Conservation (phyloP, 2,888 invertebrate genomes). For the Cephus pygmeus region DNA sequence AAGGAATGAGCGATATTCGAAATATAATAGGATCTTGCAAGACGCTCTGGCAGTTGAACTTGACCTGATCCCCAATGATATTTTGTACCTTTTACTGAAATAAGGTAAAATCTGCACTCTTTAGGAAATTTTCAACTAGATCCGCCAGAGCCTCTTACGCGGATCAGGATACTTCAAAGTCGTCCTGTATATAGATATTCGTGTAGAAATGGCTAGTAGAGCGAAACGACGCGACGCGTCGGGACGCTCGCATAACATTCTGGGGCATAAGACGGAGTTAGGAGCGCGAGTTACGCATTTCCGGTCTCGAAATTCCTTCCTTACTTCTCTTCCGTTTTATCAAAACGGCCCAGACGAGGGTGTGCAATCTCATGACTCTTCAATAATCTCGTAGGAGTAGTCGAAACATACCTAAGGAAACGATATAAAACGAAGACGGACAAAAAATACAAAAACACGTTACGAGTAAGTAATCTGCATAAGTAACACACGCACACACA, state of each 20-base stretch:
- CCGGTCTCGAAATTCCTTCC: conserved; percentile 27
- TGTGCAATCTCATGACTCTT: conserved; percentile 65
- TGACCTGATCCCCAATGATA: background rate
- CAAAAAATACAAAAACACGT: conserved; percentile 11
- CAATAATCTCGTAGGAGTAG: conserved; percentile 62
- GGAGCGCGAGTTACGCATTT: background rate
- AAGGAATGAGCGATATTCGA: background rate
- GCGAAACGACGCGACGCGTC: background rate
- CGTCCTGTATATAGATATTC: conserved; percentile 32
- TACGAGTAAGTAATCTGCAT: background rate
- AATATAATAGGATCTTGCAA: background rate
- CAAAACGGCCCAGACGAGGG: conserved; percentile 29
- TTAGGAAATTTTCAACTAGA: background rate
- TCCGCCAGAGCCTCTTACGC: background rate
- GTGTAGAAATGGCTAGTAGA: conserved; percentile 7
- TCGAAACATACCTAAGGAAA: conserved; percentile 50
- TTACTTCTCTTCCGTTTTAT: background rate
- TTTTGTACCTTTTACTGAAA: background rate
- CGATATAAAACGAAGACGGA: background rate
- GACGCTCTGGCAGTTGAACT: background rate
- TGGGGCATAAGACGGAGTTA: background rate
- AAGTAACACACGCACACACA: background rate
- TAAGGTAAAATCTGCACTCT: background rate
- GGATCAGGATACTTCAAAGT: conserved; percentile 8
- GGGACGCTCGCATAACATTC: background rate